Evolutionary conservation across 2,888 invertebrate species (phyloP).

Genomic region (Drosophila monieri): DNA sequence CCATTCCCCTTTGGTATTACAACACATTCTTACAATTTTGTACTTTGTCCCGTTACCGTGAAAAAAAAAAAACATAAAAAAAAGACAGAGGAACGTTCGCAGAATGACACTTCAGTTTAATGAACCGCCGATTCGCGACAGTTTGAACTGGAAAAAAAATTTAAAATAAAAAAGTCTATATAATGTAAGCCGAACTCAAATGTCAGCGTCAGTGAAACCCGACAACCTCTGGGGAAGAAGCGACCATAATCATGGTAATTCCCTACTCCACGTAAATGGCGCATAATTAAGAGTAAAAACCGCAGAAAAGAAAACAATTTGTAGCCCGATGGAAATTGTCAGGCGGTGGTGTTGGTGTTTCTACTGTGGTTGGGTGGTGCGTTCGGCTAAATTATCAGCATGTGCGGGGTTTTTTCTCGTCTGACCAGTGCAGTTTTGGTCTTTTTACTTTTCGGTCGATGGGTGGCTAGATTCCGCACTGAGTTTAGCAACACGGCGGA

Average conservation of each 20-base stretch:
- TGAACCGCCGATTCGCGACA: conserved; percentile 62
- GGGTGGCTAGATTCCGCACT: background rate
- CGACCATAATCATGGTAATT: conserved; percentile 41
- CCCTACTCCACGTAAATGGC: conserved; percentile 42
- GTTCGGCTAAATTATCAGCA: conserved; percentile 31
- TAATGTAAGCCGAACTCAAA: conserved; percentile 29
- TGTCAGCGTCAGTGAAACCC: conserved; percentile 28
- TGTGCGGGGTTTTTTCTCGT: conserved; percentile 6
- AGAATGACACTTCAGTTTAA: conserved; percentile 74
- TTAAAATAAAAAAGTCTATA: background rate
- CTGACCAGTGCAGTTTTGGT: background rate
- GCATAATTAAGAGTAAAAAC: conserved; percentile 51
- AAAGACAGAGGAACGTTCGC: conserved; percentile 49
- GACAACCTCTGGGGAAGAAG: conserved; percentile 43
- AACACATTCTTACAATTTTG: conserved; percentile 51
- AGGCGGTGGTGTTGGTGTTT: conserved; percentile 6
- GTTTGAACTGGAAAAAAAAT: conserved; percentile 19
- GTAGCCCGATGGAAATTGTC: conserved; percentile 40
- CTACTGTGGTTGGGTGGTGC: conserved; percentile 37
- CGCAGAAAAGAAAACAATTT: conserved; percentile 40
- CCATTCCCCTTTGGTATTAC: conserved; percentile 38
- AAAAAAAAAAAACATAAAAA: conserved; percentile 24
- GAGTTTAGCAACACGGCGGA: background rate
- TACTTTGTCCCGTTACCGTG: conserved; percentile 58
- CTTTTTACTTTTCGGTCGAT: background rate